Conservation (phyloP, 2,113 vertebrate genomes). For the Calypte anna region DNA sequence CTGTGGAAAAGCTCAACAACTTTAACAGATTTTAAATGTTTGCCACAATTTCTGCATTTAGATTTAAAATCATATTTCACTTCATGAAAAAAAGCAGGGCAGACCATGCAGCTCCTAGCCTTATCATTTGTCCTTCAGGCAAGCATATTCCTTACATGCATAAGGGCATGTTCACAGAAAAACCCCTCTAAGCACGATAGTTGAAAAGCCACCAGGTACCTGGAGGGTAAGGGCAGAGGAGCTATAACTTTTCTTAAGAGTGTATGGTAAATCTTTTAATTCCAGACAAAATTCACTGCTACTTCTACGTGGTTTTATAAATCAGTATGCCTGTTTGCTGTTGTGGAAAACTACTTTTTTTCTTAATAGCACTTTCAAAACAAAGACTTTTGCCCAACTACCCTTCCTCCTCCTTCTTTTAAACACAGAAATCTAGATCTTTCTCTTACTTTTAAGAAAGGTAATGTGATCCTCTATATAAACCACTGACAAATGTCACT, state of each 20-base stretch:
- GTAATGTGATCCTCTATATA: conserved; percentile 64
- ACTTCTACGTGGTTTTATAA: neutral
- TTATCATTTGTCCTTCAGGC: neutral
- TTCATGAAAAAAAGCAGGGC: conserved; percentile 6
- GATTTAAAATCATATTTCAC: conserved; percentile 59
- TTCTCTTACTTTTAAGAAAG: conserved; percentile 55
- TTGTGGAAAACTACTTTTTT: neutral
- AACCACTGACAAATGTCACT: conserved; percentile 69
- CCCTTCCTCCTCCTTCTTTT: neutral
- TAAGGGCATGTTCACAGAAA: neutral
- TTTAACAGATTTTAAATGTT: conserved; percentile 66
- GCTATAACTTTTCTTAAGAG: neutral
- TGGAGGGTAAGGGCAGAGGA: neutral
- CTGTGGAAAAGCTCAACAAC: conserved; percentile 52
- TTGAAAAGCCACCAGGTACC: neutral
- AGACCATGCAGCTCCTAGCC: neutral
- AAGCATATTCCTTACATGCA: neutral
- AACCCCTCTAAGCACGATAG: neutral
- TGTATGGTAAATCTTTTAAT: neutral
- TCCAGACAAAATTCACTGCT: neutral
- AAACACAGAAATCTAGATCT: conserved; percentile 47
- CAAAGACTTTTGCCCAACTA: neutral
- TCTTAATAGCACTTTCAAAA: neutral
- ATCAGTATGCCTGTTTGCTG: neutral
- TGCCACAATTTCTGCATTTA: conserved; percentile 37